Percentiles rank a stretch among this genome's conserved stretches.
Conservation (phyloP, 2,113 vertebrate species). For the Triplophysa siluroides region DNA sequence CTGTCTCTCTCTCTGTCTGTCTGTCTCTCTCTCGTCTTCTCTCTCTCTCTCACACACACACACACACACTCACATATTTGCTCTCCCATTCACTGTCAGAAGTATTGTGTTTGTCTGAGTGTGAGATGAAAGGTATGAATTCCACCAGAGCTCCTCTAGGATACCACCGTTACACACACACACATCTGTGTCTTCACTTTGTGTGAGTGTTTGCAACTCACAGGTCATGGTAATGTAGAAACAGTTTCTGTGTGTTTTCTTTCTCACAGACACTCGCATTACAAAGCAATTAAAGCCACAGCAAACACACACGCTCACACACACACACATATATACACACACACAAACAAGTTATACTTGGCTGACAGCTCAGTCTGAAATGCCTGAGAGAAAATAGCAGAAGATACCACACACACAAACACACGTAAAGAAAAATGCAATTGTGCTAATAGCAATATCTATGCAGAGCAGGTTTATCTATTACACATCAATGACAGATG, state of each 20-base stretch:
- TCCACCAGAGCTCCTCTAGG: conserved; percentile 33
- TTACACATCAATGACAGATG: conserved; percentile 3
- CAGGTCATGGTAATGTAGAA: conserved; percentile 9
- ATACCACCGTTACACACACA: conserved; percentile 31
- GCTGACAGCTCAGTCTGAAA: conserved; percentile 6
- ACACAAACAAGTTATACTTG: conserved; percentile 46
- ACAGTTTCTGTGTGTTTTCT: conserved; percentile 28
- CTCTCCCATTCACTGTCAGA: conserved; percentile 29
- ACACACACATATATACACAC: background rate
- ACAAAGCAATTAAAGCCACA: conserved; percentile 24
- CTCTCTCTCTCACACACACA: background rate
- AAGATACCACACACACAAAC: conserved; percentile 34
- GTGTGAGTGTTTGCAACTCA: background rate
- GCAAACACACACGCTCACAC: conserved; percentile 2
- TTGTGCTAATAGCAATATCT: conserved; percentile 16
- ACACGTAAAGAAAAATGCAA: background rate
- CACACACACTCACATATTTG: conserved; percentile 7
- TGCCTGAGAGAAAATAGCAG: background rate
- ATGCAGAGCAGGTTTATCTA: background rate
- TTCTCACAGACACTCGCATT: conserved; percentile 32
- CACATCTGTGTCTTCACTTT: background rate
- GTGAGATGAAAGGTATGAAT: conserved; percentile 45
- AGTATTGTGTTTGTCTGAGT: conserved; percentile 41
- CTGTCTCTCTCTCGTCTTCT: background rate
- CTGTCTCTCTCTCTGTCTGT: background rate